These are phyloP conservation scores for Parapsyche elsis DNA, from an alignment of 1,140 invertebrate genomes.

Conservation along the genomic window DNA sequence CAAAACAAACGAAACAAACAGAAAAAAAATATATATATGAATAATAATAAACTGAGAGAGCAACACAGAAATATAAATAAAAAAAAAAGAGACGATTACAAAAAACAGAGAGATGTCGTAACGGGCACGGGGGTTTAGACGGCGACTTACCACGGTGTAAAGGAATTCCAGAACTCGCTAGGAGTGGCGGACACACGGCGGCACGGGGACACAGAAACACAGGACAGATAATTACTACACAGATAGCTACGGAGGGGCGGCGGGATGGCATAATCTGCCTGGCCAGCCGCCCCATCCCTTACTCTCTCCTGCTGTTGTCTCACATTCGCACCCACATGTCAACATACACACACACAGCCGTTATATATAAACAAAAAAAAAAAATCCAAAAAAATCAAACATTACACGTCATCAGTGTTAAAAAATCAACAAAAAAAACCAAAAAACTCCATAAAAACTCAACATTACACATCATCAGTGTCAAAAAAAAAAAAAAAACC, in stretches of 20 bases:
- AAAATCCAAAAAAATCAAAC: constrained; percentile 9
- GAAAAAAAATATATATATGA: constrained; percentile 41
- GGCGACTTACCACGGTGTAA: constrained; percentile 96
- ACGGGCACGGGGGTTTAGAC: constrained; percentile 67
- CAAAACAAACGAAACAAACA: constrained; percentile 41
- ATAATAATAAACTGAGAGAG: too few relatives aligned
- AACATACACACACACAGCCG: constrained; percentile 34
- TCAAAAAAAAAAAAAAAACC: constrained; percentile 47
- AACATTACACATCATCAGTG: constrained; percentile 48
- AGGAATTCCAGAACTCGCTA: constrained; percentile 97
- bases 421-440: constrained; percentile 44
- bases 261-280: constrained; percentile 17
- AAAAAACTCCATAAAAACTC: too few relatives aligned
- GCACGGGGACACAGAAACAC: constrained; percentile 78
- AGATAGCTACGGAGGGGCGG: constrained; percentile 67
- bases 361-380: constrained; percentile 15
- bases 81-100: constrained; percentile 65
- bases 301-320: constrained; percentile 58
- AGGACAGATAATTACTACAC: constrained; percentile 76
- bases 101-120: constrained; percentile 64
- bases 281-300: constrained; percentile 58
- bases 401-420: constrained; percentile 49
- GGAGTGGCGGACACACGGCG: constrained; percentile 74
- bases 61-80: constrained; percentile 45
- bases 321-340: constrained; percentile 36